Conservation (phyloP, 1,140 invertebrate species). For the Hyphantria cunea region DNA sequence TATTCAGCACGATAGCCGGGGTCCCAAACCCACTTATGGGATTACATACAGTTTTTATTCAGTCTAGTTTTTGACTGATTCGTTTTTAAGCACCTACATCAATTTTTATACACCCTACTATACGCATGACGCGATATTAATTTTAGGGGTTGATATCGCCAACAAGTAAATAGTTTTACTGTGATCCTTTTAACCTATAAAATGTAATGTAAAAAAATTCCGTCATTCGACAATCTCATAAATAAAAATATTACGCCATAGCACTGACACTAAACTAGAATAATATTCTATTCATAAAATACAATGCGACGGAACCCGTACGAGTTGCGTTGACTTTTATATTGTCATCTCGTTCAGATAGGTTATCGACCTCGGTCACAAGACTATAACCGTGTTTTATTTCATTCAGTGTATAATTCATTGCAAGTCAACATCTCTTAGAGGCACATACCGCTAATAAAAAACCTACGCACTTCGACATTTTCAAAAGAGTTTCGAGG, state of each 20-base stretch:
- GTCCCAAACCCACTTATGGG: slow-evolving; percentile 18
- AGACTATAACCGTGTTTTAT: slow-evolving; percentile 31
- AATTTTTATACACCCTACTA: slow-evolving; percentile 17
- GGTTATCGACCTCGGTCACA: slow-evolving; percentile 20
- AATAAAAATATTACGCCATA: slow-evolving; percentile 9
- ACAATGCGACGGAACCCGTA: slow-evolving; percentile 23
- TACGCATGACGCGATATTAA: slow-evolving; percentile 9
- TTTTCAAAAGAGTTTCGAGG: slow-evolving; percentile 31
- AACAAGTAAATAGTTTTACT: slow-evolving; percentile 3
- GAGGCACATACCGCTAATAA: slow-evolving; percentile 55
- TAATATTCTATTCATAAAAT: slow-evolving; percentile 13
- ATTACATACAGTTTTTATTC: slow-evolving; percentile 25
- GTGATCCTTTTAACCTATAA: slow-evolving; percentile 1
- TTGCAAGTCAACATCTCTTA: slow-evolving; percentile 49
- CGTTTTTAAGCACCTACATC: slow-evolving; percentile 26
- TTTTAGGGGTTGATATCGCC: slow-evolving; percentile 43
- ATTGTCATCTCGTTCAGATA: slow-evolving; percentile 27
- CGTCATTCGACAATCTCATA: too few species aligned
- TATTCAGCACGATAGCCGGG: too few species aligned
- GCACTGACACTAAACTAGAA: slow-evolving; percentile 10
- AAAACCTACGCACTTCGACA: too few species aligned
- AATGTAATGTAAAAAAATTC: too few species aligned
- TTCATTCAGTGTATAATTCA: slow-evolving; percentile 67
- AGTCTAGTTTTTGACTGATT: slow-evolving; percentile 23
- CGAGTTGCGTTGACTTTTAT: slow-evolving; percentile 18